Base-by-base conservation (phyloP, 2,113 vertebrate genomes). In the Misgurnus anguillicaudatus region DNA sequence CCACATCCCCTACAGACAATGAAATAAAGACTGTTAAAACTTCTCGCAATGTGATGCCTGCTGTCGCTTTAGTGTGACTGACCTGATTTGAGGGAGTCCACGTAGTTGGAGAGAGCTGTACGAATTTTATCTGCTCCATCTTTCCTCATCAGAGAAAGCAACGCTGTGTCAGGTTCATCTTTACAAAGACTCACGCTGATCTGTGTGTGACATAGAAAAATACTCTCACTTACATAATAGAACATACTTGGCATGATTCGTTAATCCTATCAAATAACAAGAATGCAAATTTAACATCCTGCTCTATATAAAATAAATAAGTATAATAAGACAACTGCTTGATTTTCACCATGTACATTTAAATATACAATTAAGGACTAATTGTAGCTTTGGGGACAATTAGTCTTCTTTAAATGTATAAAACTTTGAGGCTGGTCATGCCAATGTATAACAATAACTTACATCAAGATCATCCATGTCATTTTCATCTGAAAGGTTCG, bases 401-500 rank as follows among this genome's bases (percentile, higher is more conserved):
- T 6, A 38, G 42, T 45, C 42, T 45, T 10, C 53, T 55, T n/a
- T 7, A 7, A n/a, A 17, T 6, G 5, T 55, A n/a, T 6, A 55
- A 19, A 11, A 57, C 17, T 4, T 19, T 53, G 9, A 36, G 47
- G 7, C 31, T 38, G 14, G 67, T 69, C 14, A 36, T 8, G 53
- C 14, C n/a, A 1, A n/a, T 17, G 17, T 57, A 7, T 8, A 71
- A 10, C 13, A 78, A 19, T 70, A 4, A 24, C 92, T 93, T 83
- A 99, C 98, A 88, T 99, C 97, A 3, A 99, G 93, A 88, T 99
- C 98, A 42, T 98, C 94, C 2, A 97, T 91, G 68, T 95, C 95
- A 68, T 99, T 99, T 91, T 99, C 98, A 86, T 99, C 98, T 0
- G 98, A 99, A 45, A 99, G 92, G 84, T 99, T 99, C 17, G 97